A percentile compares a stretch with the other conserved stretches of the same genome.
Conservation (phyloP, 2,888 invertebrate genomes). For the Metalampra italica region DNA sequence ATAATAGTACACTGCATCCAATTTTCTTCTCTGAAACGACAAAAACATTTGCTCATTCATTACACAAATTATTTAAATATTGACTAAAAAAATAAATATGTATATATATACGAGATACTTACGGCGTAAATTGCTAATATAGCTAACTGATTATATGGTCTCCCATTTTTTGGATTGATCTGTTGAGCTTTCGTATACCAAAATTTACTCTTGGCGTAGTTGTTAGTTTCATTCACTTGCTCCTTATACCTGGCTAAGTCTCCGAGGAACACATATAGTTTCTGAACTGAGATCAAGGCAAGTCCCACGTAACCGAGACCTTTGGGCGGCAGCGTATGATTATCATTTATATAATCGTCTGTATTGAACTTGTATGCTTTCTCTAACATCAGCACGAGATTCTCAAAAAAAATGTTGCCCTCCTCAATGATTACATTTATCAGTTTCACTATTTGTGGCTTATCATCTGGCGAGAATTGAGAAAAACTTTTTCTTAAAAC, state of each 20-base stretch:
- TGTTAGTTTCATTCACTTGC: constrained; percentile 87
- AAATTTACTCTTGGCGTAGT: constrained; percentile 85
- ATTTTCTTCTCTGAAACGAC: constrained; percentile 87
- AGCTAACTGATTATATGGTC: constrained; percentile 96
- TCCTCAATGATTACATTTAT: constrained; percentile 87
- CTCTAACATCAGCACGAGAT: constrained; percentile 85
- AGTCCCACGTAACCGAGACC: constrained; percentile 83
- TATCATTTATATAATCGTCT: constrained; percentile 79
- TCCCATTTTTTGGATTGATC: constrained; percentile 95
- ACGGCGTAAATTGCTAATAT: constrained; percentile 90
- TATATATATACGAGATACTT: constrained; percentile 44
- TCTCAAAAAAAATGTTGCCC: constrained; percentile 87
- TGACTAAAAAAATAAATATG: not conserved
- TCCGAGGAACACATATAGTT: constrained; percentile 92
- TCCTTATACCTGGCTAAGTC: constrained; percentile 95
- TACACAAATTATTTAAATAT: too few species aligned
- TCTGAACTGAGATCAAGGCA: constrained; percentile 91
- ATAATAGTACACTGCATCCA: constrained; percentile 98
- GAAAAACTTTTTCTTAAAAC: constrained; percentile 84
- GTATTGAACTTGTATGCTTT: constrained; percentile 86
- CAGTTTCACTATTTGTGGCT: constrained; percentile 81
- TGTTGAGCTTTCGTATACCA: constrained; percentile 97
- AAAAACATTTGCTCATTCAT: not conserved
- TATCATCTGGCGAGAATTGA: constrained; percentile 79
- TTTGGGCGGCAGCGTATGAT: constrained; percentile 78